A percentile compares a stretch with the other conserved stretches of the same genome.
phyloP scores from a whole-genome alignment of 2,797 vertebrate genomes.

The Tenualosa thibaudeaui region DNA sequence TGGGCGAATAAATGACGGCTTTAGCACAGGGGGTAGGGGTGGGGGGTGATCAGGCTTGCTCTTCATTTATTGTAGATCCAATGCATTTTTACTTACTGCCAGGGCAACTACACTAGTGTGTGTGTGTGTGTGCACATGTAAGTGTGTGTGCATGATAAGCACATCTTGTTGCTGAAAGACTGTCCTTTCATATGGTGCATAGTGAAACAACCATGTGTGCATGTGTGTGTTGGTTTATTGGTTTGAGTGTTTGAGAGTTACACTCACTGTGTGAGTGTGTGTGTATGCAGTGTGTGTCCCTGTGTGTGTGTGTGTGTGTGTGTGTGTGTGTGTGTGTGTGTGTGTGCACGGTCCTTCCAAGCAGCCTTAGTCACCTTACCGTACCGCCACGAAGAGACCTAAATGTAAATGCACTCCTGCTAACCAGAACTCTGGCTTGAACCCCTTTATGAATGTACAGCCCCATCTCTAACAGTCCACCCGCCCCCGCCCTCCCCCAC shows the following conservation, averaged over 20 bases:
- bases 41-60: slow-evolving; percentile 72
- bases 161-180: too few species aligned
- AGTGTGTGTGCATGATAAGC: neutral
- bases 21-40: slow-evolving; percentile 72
- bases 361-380: neutral
- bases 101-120: slow-evolving; percentile 87
- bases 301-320: neutral
- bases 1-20: slow-evolving; percentile 85
- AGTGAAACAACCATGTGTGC: neutral
- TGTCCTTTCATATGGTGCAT: too few species aligned
- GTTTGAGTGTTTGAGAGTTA: too few species aligned
- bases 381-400: neutral
- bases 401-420: neutral
- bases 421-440: neutral
- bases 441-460: slow-evolving; percentile 71
- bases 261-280: neutral
- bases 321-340: neutral
- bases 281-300: neutral
- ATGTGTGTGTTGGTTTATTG: too few species aligned
- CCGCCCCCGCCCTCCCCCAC: neutral
- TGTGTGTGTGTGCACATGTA: slow-evolving; percentile 61
- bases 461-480: slow-evolving; percentile 69
- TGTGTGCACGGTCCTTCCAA: neutral
- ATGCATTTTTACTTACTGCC: slow-evolving; percentile 91
- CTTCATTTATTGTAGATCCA: slow-evolving; percentile 95